Evolutionary conservation across 2,888 invertebrate species (phyloP).

Genomic region (Philonicus albiceps): DNA sequence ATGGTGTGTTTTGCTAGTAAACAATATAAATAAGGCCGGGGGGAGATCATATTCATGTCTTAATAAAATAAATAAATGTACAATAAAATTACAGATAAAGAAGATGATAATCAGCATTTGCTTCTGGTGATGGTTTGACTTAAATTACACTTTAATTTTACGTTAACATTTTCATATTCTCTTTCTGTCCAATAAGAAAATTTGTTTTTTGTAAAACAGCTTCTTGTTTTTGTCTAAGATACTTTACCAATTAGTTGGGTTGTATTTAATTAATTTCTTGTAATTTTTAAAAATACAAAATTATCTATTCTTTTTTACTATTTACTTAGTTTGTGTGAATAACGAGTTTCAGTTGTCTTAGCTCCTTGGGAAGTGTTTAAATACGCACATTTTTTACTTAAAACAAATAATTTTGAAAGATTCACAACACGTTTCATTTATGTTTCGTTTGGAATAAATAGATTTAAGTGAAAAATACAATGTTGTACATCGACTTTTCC

Average conservation of each 20-base stretch:
- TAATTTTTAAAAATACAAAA: neutral
- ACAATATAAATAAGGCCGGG: neutral
- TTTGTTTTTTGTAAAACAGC: neutral
- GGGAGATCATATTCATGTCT: slow-evolving; percentile 42
- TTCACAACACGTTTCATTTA: neutral
- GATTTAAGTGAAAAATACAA: slow-evolving; percentile 48
- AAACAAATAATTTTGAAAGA: neutral
- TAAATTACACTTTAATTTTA: slow-evolving; percentile 40
- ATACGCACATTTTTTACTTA: neutral
- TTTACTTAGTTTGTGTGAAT: neutral
- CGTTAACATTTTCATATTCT: neutral
- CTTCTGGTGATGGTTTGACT: slow-evolving; percentile 57
- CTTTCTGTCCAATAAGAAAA: neutral
- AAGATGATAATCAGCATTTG: slow-evolving; percentile 45
- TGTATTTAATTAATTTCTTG: neutral
- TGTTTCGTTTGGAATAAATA: neutral
- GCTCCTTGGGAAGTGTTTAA: neutral
- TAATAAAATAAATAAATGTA: neutral
- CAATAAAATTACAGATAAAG: slow-evolving; percentile 38
- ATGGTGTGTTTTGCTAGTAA: neutral
- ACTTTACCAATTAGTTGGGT: neutral
- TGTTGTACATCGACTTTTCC: slow-evolving; percentile 52
- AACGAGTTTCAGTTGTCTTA: neutral
- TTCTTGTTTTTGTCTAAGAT: slow-evolving; percentile 17
- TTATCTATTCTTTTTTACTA: neutral